Percentiles rank a stretch among this genome's conserved stretches.
phyloP scores from a whole-genome alignment of 1,140 invertebrate genomes.

The Dryas iulia region DNA sequence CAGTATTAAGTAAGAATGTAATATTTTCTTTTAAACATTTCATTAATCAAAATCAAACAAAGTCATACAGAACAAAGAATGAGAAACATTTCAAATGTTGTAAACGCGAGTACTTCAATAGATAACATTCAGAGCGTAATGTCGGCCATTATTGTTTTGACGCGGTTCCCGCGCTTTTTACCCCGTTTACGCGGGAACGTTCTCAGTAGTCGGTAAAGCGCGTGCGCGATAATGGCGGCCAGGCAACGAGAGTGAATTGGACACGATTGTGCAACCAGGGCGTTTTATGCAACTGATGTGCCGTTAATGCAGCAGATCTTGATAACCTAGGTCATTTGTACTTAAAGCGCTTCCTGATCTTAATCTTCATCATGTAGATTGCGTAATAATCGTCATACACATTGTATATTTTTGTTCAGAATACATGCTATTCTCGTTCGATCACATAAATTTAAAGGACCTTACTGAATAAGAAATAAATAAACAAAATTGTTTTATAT shows the following conservation, averaged over 20 bases:
- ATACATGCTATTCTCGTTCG: not conserved
- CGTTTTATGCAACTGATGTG: constrained; percentile 72
- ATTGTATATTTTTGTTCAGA: not conserved
- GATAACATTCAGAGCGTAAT: constrained; percentile 77
- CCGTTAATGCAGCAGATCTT: constrained; percentile 65
- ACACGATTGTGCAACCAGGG: constrained; percentile 62
- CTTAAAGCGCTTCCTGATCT: constrained; percentile 39
- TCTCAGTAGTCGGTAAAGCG: constrained; percentile 75
- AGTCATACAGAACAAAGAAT: constrained; percentile 48
- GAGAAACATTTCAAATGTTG: constrained; percentile 67
- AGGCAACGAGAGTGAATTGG: constrained; percentile 70
- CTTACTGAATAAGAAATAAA: not conserved
- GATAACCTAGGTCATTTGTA: constrained; percentile 48
- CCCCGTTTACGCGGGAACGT: constrained; percentile 74
- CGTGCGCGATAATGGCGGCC: constrained; percentile 70
- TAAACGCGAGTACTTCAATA: constrained; percentile 54
- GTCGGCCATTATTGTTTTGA: constrained; percentile 69
- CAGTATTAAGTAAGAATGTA: not conserved
- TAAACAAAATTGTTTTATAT: not conserved
- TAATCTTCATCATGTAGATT: constrained; percentile 31
- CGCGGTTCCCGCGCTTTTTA: constrained; percentile 76
- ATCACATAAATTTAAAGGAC: not conserved
- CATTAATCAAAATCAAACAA: constrained; percentile 17
- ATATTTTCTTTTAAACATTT: not conserved
- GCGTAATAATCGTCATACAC: constrained; percentile 8